Conservation (phyloP, 2,113 vertebrate genomes). For the Ramphastos sulfuratus region DNA sequence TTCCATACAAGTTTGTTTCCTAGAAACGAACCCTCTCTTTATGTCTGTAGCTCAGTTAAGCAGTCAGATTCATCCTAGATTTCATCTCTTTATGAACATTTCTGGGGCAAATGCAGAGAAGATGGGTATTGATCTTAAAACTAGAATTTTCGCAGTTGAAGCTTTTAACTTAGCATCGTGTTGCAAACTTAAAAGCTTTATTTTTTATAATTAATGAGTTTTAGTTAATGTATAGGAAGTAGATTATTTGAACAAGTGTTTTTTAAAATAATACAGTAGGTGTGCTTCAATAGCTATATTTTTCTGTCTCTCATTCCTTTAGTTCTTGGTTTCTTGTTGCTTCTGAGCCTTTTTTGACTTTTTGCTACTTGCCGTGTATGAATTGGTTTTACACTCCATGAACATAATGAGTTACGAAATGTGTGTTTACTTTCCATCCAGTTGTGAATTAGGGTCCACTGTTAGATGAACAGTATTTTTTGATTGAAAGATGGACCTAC, state of each 20-base stretch:
- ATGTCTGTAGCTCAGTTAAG: background rate
- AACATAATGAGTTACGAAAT: background rate
- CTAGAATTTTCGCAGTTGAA: background rate
- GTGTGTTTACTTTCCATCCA: background rate
- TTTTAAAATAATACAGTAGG: background rate
- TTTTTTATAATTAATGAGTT: background rate
- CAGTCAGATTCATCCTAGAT: background rate
- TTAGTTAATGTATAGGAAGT: background rate
- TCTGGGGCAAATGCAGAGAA: background rate
- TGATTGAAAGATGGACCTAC: background rate
- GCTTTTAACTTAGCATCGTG: background rate
- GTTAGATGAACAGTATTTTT: background rate
- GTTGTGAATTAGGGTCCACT: background rate
- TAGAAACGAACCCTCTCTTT: background rate
- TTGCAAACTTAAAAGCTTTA: background rate
- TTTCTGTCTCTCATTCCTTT: background rate
- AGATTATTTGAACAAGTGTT: background rate
- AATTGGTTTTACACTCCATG: background rate
- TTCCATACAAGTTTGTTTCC: background rate
- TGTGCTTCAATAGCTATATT: background rate
- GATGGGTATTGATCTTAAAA: background rate
- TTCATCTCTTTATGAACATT: background rate
- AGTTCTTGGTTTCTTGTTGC: background rate
- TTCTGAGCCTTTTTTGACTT: background rate
- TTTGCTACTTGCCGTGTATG: background rate